Percentiles rank a stretch among this genome's conserved stretches.
phyloP scores from a whole-genome alignment of 2,113 vertebrate species.

The Megaleporinus macrocephalus region DNA sequence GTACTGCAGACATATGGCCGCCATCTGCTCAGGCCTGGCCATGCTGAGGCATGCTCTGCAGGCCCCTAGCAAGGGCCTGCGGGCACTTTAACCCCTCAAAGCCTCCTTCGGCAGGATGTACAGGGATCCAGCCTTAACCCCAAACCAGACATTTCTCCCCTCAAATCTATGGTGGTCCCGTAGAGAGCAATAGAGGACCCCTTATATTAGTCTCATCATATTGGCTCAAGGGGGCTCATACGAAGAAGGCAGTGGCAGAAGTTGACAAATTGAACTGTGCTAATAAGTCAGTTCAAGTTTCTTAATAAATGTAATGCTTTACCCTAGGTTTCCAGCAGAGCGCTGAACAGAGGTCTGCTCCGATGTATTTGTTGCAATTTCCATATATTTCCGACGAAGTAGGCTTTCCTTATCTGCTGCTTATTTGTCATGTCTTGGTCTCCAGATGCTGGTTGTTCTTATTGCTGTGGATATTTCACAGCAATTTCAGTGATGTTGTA shows the following conservation, averaged over 20 bases:
- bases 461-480: slow-evolving; percentile 23
- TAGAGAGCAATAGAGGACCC: background rate
- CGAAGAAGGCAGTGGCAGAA: background rate
- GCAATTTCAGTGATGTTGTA: background rate
- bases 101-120: slow-evolving; percentile 21
- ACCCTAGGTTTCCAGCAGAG: too few species aligned
- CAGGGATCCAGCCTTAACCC: background rate
- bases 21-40: slow-evolving; percentile 69
- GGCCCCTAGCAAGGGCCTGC: slow-evolving; percentile 52
- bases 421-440: background rate
- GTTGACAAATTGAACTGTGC: background rate
- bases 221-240: background rate
- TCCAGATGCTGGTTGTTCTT: slow-evolving; percentile 1
- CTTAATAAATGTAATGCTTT: slow-evolving; percentile 6
- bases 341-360: background rate
- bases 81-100: slow-evolving; percentile 58
- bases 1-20: slow-evolving; percentile 68
- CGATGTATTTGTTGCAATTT: background rate
- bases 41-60: slow-evolving; percentile 56
- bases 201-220: slow-evolving; percentile 5
- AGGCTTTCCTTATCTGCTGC: background rate
- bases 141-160: background rate
- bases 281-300: slow-evolving; percentile 12
- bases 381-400: background rate
- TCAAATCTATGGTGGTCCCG: background rate